phyloP scores from a whole-genome alignment of 2,797 vertebrate species.

The Melanotaenia boesemani region DNA sequence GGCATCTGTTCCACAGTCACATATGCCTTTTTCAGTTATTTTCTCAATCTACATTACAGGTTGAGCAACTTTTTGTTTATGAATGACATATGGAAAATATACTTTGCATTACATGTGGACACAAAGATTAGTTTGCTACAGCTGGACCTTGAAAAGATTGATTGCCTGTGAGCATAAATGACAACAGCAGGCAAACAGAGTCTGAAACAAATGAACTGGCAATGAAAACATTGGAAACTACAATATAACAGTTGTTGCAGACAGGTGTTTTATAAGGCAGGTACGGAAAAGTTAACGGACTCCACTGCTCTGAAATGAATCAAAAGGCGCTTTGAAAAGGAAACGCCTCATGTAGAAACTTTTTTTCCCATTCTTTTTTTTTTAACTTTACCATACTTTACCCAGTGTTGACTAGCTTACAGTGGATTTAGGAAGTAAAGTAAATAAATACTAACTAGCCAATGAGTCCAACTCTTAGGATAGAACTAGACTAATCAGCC shows the following conservation, averaged over 20 bases:
- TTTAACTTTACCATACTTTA: not conserved
- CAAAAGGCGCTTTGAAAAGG: not conserved
- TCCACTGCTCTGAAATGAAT: not conserved
- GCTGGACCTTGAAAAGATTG: not conserved
- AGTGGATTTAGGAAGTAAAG: slow-evolving; percentile 1
- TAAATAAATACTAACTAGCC: not conserved
- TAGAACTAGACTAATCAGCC: too few relatives aligned
- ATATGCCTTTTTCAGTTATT: not conserved
- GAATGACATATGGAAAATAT: not conserved
- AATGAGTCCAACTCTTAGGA: too few relatives aligned
- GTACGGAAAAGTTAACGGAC: not conserved
- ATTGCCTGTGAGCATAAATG: not conserved
- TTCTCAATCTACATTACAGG: not conserved
- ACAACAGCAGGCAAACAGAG: not conserved
- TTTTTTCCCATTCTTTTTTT: not conserved
- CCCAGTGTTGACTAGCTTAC: not conserved
- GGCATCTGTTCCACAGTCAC: not conserved
- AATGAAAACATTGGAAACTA: not conserved
- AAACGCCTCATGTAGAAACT: not conserved
- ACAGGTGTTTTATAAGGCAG: not conserved
- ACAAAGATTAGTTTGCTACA: not conserved
- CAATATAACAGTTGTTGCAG: not conserved
- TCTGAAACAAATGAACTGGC: not conserved
- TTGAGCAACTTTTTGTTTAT: not conserved
- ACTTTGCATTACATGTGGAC: not conserved